phyloP scores from a whole-genome alignment of 2,797 vertebrate genomes.

The Hypotaenidia okinawae region DNA sequence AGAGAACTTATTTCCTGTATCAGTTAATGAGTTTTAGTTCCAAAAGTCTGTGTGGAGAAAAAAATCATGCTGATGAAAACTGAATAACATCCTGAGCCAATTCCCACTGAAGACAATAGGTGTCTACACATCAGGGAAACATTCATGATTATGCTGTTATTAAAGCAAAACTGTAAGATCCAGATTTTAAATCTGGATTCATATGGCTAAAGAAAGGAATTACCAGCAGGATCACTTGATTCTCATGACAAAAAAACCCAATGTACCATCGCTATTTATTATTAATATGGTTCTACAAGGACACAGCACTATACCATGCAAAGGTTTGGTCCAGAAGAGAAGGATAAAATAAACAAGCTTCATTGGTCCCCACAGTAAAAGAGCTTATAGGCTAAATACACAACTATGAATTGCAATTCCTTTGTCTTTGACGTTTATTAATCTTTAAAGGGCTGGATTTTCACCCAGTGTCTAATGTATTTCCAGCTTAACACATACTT shows the following conservation, averaged over 20 bases:
- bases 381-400: conserved; percentile 31
- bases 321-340: background rate
- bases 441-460: conserved; percentile 60
- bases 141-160: background rate
- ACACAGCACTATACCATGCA: background rate
- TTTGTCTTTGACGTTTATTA: conserved; percentile 36
- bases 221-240: background rate
- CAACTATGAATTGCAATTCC: conserved; percentile 10
- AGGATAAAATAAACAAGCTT: conserved; percentile 13
- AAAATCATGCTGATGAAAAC: conserved; percentile 42
- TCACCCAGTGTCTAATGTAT: conserved; percentile 43
- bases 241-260: background rate
- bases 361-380: background rate
- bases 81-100: background rate
- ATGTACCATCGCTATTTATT: background rate
- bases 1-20: conserved; percentile 50
- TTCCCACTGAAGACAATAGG: conserved; percentile 1
- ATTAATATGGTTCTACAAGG: background rate
- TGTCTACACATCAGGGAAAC: background rate
- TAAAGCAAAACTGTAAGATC: conserved; percentile 1
- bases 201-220: background rate
- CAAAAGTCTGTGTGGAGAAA: conserved; percentile 8
- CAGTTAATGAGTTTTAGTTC: conserved; percentile 70
- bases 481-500: conserved; percentile 57
- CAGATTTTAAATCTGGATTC: background rate